Base-by-base conservation (phyloP, 2,888 invertebrate genomes). In the Hirudinaria manillensis region DNA sequence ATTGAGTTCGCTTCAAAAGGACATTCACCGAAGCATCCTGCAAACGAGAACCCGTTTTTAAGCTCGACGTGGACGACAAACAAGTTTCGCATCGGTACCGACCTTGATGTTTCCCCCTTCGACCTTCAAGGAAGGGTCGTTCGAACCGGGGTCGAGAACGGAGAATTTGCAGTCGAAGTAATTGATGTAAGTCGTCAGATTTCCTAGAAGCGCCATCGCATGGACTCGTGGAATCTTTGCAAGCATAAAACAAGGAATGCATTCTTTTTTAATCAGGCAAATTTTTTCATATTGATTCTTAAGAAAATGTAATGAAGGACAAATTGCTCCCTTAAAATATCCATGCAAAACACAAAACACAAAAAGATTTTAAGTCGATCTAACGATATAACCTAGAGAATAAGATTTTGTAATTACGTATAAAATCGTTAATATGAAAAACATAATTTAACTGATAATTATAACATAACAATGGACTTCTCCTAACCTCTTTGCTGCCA, bases 121-220 rank as follows among this genome's bases (percentile, higher is more conserved):
- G 16, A 45, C 3, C 13, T 45, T 45, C 45, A 45, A 45, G 1
- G 45, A 16, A 16, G 45, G 45, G 13, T 45, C 45, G 10, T 45
- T 45, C 13, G 16, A 45, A 1, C 76, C 77, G 21, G 82, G 90
- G 80, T 91, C 89, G 70, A 92, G 86, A 84, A 90, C 90, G 1
- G 90, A 90, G 68, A 90, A 87, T 81, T 89, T 89, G 34, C 32
- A 29, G 82, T 89, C 88, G 77, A 90, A 87, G 16, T 89, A 88
- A 80, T 91, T 89, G 0, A 94, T 93, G 79, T 93, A 89, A 79
- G 93, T 91, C 65, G 96, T 87, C 75, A 97, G 86, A 0, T 93
- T 91, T 0, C 94, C 94, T 51, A 97, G 87, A 77, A 96, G 90
- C 0, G 93, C 91, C 34, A 94, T 90, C 0, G 95, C 95, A 82